Base-by-base conservation (phyloP, 23 tunicate genomes). In the Diplosoma virens region DNA sequence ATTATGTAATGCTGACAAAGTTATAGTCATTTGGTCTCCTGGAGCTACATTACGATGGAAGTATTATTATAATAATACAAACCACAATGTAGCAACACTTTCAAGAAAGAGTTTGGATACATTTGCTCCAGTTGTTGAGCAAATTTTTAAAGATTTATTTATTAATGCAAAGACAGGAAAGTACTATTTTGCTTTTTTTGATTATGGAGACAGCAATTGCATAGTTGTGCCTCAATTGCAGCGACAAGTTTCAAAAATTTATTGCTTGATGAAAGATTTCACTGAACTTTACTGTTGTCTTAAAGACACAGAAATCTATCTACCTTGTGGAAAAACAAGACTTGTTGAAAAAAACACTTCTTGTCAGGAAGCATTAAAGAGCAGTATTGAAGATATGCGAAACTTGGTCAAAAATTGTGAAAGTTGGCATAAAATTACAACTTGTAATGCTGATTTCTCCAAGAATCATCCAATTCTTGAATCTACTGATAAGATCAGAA, bases 31-130 rank as follows among this genome's bases (percentile, higher is more conserved):
- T 37, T 78, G 82, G 82, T 78, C 82, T 4, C 59, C 72, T 3
- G 82, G 72, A 4, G 82, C 82, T n/a, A 34, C 53, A 3, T 32
- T 34, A 25, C 68, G 60, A 59, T 78, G 82, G 82, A 41, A 78
- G 9, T 2, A 58, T 17, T 73, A 47, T 33, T 20, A 76, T 18
- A 37, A 33, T 3, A 35, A 6, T 7, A 26, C 16, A 7, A 50
- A 28, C 6, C 17, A 3, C 11, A 5, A 28, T 6, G 22, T 17
- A 4, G 80, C 63, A 29, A 3, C 45, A 29, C 18, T 33, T 69
- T 24, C 16, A 2, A 55, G 14, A 32, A 25, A 23, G 29, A 50
- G 24, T 28, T 58, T 1, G 30, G 82, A 78, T 33, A 25, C 25
- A 6, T 78, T 78, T 37, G 37, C 37, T 16, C 73, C 73, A n/a